Base-by-base conservation (phyloP, 2,797 vertebrate genomes). In the Eulemur coronatus region DNA sequence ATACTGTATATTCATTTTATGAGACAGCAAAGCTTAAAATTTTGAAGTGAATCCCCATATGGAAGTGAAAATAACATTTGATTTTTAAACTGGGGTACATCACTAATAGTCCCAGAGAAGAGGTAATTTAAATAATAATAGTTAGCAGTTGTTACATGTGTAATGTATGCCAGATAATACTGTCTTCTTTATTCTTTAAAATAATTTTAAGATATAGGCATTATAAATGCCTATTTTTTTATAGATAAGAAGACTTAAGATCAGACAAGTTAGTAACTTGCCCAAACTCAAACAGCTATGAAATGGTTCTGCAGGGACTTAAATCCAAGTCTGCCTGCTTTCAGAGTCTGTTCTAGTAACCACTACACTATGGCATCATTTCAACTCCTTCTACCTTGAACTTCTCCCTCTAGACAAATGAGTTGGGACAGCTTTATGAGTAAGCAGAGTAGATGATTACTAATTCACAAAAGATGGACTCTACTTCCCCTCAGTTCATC, bases 401-500 rank as follows among this genome's bases (percentile, higher is more conserved):
- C 10, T 92, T 89, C 78, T 95, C 55, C 46, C 26, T 89, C 15
- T 55, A 73, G 84, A 90, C 14, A 96, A 93, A 96, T 94, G 38
- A 90, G 35, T 13, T 24, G 10, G 46, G 84, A 85, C 7, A 48
- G 46, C 28, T 97, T 97, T 95, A 95, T 96, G 76, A 93, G 43
- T 88, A 81, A 94, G 35, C 33, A 78, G 55, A 4, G 12, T 73
- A 81, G 61, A 91, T 76, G 41, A 90, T 89, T 80, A 75, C 28
- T 79, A 89, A 95, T 84, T 69, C 67, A 92, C 41, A 94, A 76
- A 91, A 84, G 59, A 93, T 89, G 65, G 86, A 88, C 28, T 95
- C 73, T 50, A 26, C 35, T 92, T 96, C 52, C n/a, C 46, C 26
- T 87, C 57, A 87, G 67, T 85, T 94, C 28, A 90, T 95, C 59